Evolutionary conservation across 2,797 vertebrate species (phyloP), one percentile per base, ranked within the genome.

Genomic region (Scolopax bukidnonensis): DNA sequence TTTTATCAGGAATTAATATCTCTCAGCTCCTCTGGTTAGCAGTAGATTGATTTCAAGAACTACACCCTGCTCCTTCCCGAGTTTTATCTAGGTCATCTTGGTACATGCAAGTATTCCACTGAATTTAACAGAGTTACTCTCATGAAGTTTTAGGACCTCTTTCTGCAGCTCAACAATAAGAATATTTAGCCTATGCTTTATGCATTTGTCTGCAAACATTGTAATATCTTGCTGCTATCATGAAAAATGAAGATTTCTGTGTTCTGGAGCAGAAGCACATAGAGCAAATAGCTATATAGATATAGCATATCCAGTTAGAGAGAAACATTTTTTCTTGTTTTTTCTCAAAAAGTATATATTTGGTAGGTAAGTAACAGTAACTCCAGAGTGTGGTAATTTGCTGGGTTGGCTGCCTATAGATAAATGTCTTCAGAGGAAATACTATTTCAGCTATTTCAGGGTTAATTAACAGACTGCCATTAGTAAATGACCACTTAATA

Each of bases 1-100:
- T 96, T 97, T 95, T 83, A 69, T 86, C 82, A 93, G 81, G 75
- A 96, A 95, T 86, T 93, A 94, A 38, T 95, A 75, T 89, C 86
- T 93, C 53, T 92, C 82, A 80, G 14, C 73, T 95, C 87, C 84
- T 95, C 63, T 96, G 65, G 51, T 45, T 95, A 91, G 50, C 78
- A 89, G 89, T 78, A 95, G 54, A 51, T 64, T 84, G 30, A 56
- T 95, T 94, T 89, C 50, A 79, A 78, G 51, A 48, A 64, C 76
- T 65, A 59, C 57, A 23, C 33, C 25, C 51, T 87, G n/a, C 25
- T 90, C 63, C 63, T 81, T 83, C 81, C 43, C 69, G 40, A 57
- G 8, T 87, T 79, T 40, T 84, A 67, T 87, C 63, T 79, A 51
- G 47, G 30, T 92, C 41, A 93, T 67, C 64, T 68, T 60, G 41